Evolutionary conservation across 92 coral and sea anemone genomes (phyloP).

Genomic region (Porites rus): DNA sequence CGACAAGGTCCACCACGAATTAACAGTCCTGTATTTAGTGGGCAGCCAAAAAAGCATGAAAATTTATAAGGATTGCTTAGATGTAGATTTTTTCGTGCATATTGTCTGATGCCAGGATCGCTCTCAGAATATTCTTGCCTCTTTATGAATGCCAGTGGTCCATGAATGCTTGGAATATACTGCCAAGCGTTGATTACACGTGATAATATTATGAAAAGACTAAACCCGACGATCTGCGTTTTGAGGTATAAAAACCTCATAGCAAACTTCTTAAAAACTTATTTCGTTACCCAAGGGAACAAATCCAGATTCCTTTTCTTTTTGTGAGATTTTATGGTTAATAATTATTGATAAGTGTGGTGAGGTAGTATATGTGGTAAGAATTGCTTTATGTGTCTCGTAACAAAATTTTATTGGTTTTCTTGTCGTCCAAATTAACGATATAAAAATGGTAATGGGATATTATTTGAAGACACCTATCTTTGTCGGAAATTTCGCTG

Average conservation of each 20-base stretch:
- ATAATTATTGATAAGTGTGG: constrained; percentile 20
- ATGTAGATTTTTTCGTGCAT: neutral
- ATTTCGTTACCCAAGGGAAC: neutral
- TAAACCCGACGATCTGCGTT: neutral
- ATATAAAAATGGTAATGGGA: neutral
- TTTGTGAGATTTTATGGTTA: neutral
- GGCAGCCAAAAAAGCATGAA: constrained; percentile 4
- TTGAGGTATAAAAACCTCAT: constrained; percentile 4
- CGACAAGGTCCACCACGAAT: constrained; percentile 37
- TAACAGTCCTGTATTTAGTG: constrained; percentile 4
- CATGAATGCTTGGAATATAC: neutral
- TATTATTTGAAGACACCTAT: neutral
- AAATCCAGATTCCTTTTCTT: neutral
- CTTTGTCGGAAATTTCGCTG: neutral
- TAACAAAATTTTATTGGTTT: neutral
- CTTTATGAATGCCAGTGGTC: neutral
- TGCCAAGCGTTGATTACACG: neutral
- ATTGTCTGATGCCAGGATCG: neutral
- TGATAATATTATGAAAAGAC: neutral
- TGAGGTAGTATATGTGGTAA: constrained; percentile 9
- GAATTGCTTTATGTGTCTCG: neutral
- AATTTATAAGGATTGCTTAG: neutral
- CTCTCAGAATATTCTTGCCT: neutral
- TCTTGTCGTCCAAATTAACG: too few relatives aligned
- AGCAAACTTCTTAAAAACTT: neutral